Percentiles rank a stretch among this genome's conserved stretches.
Evolutionary conservation across 2,113 vertebrate genomes (phyloP).

Genomic region (Syrmaticus mikado): DNA sequence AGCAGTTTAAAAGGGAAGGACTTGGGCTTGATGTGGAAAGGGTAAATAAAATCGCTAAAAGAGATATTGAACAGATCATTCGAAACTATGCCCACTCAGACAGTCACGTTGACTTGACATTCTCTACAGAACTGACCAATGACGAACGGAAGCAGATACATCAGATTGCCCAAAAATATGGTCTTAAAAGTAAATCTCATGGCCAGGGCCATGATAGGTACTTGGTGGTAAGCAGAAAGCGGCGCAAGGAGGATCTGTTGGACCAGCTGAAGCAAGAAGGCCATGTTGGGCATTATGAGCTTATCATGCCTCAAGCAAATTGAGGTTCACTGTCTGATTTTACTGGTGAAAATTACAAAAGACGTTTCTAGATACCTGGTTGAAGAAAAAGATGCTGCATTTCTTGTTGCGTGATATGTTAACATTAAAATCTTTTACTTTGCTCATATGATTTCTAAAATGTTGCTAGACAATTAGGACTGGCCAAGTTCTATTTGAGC

Average conservation of each 20-base stretch:
- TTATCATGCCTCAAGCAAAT: constrained; percentile 91
- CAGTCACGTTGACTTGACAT: constrained; percentile 93
- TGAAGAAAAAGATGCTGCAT: constrained; percentile 61
- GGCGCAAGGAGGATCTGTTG: constrained; percentile 91
- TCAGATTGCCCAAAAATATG: constrained; percentile 91
- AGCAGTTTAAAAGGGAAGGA: constrained; percentile 94
- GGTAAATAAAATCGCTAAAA: constrained; percentile 88
- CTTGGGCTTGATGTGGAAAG: constrained; percentile 89
- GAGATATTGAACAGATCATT: constrained; percentile 94
- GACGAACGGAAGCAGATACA: constrained; percentile 96
- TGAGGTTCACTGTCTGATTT: constrained; percentile 29
- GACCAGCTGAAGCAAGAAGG: constrained; percentile 95
- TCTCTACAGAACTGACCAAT: constrained; percentile 93
- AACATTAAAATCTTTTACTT: constrained; percentile 52
- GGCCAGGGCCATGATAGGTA: constrained; percentile 90
- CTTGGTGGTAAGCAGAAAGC: constrained; percentile 92
- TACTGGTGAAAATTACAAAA: constrained; percentile 9
- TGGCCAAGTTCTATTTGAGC: constrained; percentile 45
- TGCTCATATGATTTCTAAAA: constrained; percentile 72
- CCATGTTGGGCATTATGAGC: constrained; percentile 94
- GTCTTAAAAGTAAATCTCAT: constrained; percentile 94
- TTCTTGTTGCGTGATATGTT: constrained; percentile 60
- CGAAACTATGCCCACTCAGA: constrained; percentile 91
- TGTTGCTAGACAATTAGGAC: constrained; percentile 57
- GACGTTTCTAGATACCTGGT: neutral